Evolutionary conservation across 2,797 vertebrate genomes (phyloP), one percentile per base, ranked within the genome.

Genomic region (Lindbergichthys nudifrons): DNA sequence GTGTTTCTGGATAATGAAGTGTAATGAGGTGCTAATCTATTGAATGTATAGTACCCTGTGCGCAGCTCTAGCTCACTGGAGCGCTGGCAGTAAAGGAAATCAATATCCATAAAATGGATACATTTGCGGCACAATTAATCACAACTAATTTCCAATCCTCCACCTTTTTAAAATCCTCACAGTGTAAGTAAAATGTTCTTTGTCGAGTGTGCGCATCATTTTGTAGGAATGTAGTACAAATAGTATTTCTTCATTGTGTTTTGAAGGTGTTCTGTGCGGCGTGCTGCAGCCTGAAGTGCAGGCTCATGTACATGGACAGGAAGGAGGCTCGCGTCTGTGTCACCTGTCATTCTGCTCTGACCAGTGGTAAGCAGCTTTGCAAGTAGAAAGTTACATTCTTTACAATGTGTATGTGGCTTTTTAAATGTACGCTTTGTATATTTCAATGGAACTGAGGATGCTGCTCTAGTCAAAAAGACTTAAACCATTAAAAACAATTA

Each of bases 321-420:
- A 99, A 99, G 84, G 98, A 99, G 87, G 98, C 97, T 9, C 93
- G 98, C 23, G 98, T 99, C 51, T 99, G 98, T 88, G 93, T 99
- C 60, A 98, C 97, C 91, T 99, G 98, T 90, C 96, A 98, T 84
- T 96, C 96, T 42, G 95, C 97, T 10, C 94, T 99, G 39, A 96
- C 95, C 69, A 97, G 92, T 66, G 97, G 98, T 99, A 92, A 97
- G 97, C 93, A 45, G 41, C 62, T 3, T 1, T 41, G 13, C 23
- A 77, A 42, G 19, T 7, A 48, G 2, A 63, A 15, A 43, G 32
- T 11, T 39, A 2, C 0, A 15, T 46, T 65, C 23, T 26, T 30
- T 39, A 12, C 41, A 42, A 19, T 18, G 13, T 8, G 13, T 3
- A 5, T 65, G 26, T 26, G 26, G 26, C 26, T 26, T 26, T 26